Evolutionary conservation across 1,140 invertebrate species (phyloP), one percentile per base, ranked within the genome.

Genomic region (Drosophila ambigua): DNA sequence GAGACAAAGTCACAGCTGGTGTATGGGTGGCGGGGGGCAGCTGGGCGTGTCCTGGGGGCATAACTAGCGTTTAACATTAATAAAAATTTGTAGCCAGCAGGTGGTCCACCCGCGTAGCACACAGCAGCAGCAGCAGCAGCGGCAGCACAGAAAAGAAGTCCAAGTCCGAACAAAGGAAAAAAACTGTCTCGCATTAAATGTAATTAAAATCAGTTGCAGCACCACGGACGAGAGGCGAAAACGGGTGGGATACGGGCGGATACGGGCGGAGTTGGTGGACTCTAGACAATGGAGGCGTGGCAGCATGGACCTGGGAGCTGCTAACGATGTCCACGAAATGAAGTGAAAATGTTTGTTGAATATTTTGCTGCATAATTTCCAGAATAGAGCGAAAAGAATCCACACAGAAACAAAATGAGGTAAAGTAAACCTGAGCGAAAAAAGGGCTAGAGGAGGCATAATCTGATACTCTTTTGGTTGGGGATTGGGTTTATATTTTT

Each of bases 51-150:
- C 35, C 8, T 39, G 11, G 39, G n/a, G 54, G 62, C 72, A 77
- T 77, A 77, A 77, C 74, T 77, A 77, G 72, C 74, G 72, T 77
- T 77, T 77, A 77, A 69, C 74, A 77, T 77, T 77, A 77, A 77
- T 77, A 77, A 57, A 77, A 77, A 77, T 77, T 77, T 77, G 74
- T 76, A 62, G 74, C 61, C 74, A 62, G 72, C 72, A 67, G 64
- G 74, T 69, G 41, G 72, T 13, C 31, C 31, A 5, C 26, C 4
- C 5, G 28, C 20, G 13, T 5, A 20, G 31, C 20, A 9, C 9
- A 20, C 31, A 35, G 3, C 31, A 31, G 7, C 28, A 31, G 6
- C 28, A 31, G 28, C 28, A 31, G 28, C 28, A 31, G 28, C 7
- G 2, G 35, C 35, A 39, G 11, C 35, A 54, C 15, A 13, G 35